A percentile compares a stretch with the other conserved stretches of the same genome.
Evolutionary conservation across 2,113 vertebrate species (phyloP).

Genomic region (Ranitomeya variabilis): DNA sequence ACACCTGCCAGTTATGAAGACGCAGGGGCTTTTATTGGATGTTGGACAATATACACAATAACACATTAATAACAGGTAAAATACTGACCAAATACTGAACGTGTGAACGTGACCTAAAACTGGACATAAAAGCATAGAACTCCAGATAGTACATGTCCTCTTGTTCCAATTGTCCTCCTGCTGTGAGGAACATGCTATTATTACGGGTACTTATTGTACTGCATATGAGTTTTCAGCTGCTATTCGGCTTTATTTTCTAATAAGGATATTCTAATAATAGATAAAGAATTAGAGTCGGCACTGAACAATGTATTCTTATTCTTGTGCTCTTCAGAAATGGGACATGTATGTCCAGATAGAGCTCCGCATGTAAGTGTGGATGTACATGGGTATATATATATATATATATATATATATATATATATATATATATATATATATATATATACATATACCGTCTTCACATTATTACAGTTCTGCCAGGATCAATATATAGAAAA

Average conservation of each 20-base stretch:
- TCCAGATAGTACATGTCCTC: background rate
- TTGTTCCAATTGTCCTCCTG: background rate
- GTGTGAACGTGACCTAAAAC: too few relatives aligned
- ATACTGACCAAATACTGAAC: too few relatives aligned
- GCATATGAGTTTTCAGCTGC: background rate
- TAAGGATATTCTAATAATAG: background rate
- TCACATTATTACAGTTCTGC: too few relatives aligned
- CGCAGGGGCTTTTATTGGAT: too few relatives aligned
- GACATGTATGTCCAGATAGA: too few relatives aligned
- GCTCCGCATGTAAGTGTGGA: background rate
- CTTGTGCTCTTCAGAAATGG: background rate
- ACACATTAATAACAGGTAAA: too few relatives aligned
- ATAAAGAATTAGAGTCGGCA: background rate
- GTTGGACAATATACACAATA: too few relatives aligned
- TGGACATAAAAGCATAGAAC: background rate
- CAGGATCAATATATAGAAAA: too few relatives aligned
- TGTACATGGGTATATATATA: background rate
- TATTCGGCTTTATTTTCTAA: background rate
- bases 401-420: too few relatives aligned
- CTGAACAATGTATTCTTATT: background rate
- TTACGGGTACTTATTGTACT: background rate
- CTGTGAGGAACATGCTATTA: background rate
- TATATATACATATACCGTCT: too few relatives aligned
- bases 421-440: too few relatives aligned
- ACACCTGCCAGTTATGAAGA: too few relatives aligned